Evolutionary conservation across 2,113 vertebrate genomes (phyloP).

Genomic region (crab-eating macaque (Macaca fascicularis)): T2T-MFA8v1.1 NC_088377.1:835501-836000

Average conservation of each 20-base stretch:
- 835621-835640: too few species aligned
- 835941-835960: neutral
- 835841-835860: neutral
- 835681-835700: neutral
- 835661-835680: accelerated
- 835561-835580: neutral
- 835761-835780: neutral
- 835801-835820: neutral
- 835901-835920: neutral
- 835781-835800: neutral
- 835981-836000: too few species aligned
- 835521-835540: neutral
- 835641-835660: neutral
- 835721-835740: neutral
- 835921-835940: neutral
- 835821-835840: neutral
- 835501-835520: neutral
- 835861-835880: neutral
- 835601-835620: too few species aligned
- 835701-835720: neutral
- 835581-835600: accelerated
- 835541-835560: too few species aligned
- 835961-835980: neutral
- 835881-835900: neutral
- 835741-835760: neutral